Percentiles rank a stretch among this genome's conserved stretches.
Evolutionary conservation across 2,888 invertebrate genomes (phyloP).

Genomic region (Panorpa germanica): DNA sequence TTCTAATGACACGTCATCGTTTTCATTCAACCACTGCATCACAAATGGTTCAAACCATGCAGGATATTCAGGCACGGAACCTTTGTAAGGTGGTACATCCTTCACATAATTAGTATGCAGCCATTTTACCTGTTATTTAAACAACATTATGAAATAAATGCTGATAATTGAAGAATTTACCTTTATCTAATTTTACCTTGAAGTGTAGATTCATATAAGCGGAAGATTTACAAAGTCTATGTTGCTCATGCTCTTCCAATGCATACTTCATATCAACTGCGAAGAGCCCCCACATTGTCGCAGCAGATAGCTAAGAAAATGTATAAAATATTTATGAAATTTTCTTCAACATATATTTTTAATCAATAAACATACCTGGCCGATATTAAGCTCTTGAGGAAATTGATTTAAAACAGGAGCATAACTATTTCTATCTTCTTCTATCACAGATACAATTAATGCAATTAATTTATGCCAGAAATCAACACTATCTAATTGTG

Average conservation of each 20-base stretch:
- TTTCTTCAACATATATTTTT: constrained; percentile 6
- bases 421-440: constrained; percentile 96
- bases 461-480: constrained; percentile 98
- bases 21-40: constrained; percentile 99
- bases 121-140: constrained; percentile 62
- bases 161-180: neutral
- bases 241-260: constrained; percentile 93
- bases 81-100: constrained; percentile 93
- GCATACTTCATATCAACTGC: constrained; percentile 96
- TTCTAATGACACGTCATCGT: constrained; percentile 96
- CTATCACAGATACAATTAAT: constrained; percentile 93
- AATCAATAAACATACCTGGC: constrained; percentile 39
- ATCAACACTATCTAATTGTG: constrained; percentile 75
- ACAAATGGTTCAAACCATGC: constrained; percentile 99
- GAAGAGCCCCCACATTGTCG: constrained; percentile 95
- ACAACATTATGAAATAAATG: neutral
- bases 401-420: constrained; percentile 97
- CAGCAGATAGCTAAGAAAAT: constrained; percentile 67
- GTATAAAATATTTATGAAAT: constrained; percentile 7
- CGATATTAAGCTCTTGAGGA: constrained; percentile 96
- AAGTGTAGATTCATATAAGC: constrained; percentile 99
- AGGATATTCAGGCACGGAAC: constrained; percentile 95
- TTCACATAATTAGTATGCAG: constrained; percentile 94
- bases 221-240: constrained; percentile 89
- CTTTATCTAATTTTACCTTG: constrained; percentile 31